Percentiles rank a stretch among this genome's conserved stretches.
Evolutionary conservation across 2,888 invertebrate species (phyloP).

Genomic region (Nemotelus nigrinus): DNA sequence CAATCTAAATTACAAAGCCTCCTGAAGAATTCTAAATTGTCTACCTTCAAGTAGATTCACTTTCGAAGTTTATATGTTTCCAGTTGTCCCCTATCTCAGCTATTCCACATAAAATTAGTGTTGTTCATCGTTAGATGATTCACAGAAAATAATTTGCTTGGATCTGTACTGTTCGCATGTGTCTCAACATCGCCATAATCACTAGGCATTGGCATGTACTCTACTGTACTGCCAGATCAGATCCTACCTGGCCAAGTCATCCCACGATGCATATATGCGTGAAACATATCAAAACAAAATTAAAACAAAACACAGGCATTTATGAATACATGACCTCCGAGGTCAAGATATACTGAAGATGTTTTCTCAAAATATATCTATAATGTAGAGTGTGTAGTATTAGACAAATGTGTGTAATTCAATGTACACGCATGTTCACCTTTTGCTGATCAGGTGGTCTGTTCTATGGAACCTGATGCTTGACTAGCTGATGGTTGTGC

Average conservation of each 20-base stretch:
- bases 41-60: too few relatives aligned
- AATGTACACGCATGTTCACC: constrained; percentile 40
- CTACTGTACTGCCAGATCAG: too few relatives aligned
- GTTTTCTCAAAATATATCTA: constrained; percentile 48
- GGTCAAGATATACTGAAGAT: constrained; percentile 46
- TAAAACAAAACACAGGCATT: constrained; percentile 32
- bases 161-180: too few relatives aligned
- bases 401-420: constrained; percentile 38
- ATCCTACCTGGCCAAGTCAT: too few relatives aligned
- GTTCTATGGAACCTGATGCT: constrained; percentile 2
- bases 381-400: constrained; percentile 39
- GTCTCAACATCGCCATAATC: too few relatives aligned
- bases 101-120: constrained; percentile 12
- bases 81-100: background rate
- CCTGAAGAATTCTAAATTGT: too few relatives aligned
- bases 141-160: constrained; percentile 4
- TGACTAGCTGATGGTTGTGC: background rate
- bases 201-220: too few relatives aligned
- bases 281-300: background rate
- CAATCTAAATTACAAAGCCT: too few relatives aligned
- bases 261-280: too few relatives aligned
- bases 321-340: constrained; percentile 49
- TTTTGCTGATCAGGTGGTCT: constrained; percentile 49
- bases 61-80: background rate
- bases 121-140: constrained; percentile 27